A percentile compares a stretch with the other conserved stretches of the same genome.
phyloP scores from a whole-genome alignment of 2,888 invertebrate species.

The Lasiommata megera region DNA sequence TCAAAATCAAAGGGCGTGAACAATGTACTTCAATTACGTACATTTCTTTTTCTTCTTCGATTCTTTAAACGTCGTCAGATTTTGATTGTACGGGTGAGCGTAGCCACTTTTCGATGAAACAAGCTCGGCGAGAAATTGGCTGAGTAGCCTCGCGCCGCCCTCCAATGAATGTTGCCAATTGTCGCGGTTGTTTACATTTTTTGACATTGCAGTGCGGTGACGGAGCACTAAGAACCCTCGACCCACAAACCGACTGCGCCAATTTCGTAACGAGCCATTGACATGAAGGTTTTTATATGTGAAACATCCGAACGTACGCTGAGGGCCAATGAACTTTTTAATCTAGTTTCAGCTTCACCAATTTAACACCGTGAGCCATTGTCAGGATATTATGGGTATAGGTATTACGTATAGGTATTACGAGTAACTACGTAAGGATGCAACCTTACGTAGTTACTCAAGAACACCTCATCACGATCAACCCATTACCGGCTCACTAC shows the following conservation, averaged over 20 bases:
- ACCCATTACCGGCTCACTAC: no score
- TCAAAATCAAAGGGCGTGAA: not conserved
- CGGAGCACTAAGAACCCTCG: conserved; percentile 13
- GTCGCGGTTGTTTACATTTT: conserved; percentile 18
- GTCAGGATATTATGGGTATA: no score
- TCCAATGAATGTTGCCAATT: conserved; percentile 19
- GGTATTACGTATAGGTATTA: no score
- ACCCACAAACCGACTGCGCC: conserved; percentile 20
- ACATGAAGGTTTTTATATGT: not conserved
- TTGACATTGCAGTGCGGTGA: conserved; percentile 22
- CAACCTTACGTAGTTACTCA: no score
- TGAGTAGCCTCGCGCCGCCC: conserved; percentile 10
- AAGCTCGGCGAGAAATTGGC: not conserved
- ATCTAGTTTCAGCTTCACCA: no score
- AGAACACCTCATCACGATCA: no score
- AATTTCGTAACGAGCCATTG: not conserved
- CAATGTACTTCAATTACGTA: not conserved
- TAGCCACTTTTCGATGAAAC: not conserved
- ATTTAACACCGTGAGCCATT: no score
- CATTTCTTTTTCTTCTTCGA: not conserved
- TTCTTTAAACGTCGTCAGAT: not conserved
- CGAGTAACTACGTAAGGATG: no score
- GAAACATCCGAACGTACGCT: not conserved
- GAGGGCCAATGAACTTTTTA: no score
- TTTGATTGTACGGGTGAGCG: not conserved